A percentile compares a stretch with the other conserved stretches of the same genome.
Evolutionary conservation across 2,888 invertebrate genomes (phyloP).

Genomic region (Gonocerus acuteangulatus): DNA sequence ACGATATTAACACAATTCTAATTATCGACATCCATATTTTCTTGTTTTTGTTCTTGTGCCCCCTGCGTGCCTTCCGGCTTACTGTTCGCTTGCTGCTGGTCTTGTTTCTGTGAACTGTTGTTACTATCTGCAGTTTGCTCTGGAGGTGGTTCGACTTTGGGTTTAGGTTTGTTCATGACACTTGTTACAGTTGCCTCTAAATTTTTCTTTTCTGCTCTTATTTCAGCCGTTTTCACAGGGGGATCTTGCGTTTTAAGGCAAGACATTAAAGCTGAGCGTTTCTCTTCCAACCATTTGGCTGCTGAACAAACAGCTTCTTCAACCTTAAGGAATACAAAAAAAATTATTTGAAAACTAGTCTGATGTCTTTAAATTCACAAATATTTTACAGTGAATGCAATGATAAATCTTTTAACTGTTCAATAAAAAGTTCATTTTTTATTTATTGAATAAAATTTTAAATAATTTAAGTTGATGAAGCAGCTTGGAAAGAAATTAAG

Average conservation of each 20-base stretch:
- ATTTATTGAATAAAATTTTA: too few relatives aligned
- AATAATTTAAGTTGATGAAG: too few relatives aligned
- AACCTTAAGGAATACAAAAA: slow-evolving; percentile 41
- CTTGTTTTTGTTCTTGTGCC: slow-evolving; percentile 10
- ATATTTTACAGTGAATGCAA: too few relatives aligned
- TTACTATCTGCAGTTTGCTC: slow-evolving; percentile 45
- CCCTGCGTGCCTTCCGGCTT: slow-evolving; percentile 5
- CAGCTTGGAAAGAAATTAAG: too few relatives aligned
- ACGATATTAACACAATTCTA: slow-evolving; percentile 9
- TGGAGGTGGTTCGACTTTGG: slow-evolving; percentile 51
- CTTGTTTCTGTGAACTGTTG: slow-evolving; percentile 32
- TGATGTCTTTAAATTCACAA: too few relatives aligned
- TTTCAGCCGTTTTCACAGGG: slow-evolving; percentile 67
- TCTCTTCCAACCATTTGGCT: slow-evolving; percentile 73
- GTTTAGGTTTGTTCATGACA: slow-evolving; percentile 83
- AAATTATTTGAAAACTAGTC: too few relatives aligned
- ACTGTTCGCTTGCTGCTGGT: slow-evolving; percentile 14
- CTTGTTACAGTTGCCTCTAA: slow-evolving; percentile 54
- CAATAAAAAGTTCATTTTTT: too few relatives aligned
- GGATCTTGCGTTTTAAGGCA: slow-evolving; percentile 64
- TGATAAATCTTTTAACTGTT: too few relatives aligned
- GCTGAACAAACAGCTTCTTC: slow-evolving; percentile 61
- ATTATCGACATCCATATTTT: slow-evolving; percentile 25
- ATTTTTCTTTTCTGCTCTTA: slow-evolving; percentile 65
- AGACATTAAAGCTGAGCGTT: slow-evolving; percentile 57